Evolutionary conservation across 2,113 vertebrate species (phyloP).

Genomic region (Calonectris borealis): DNA sequence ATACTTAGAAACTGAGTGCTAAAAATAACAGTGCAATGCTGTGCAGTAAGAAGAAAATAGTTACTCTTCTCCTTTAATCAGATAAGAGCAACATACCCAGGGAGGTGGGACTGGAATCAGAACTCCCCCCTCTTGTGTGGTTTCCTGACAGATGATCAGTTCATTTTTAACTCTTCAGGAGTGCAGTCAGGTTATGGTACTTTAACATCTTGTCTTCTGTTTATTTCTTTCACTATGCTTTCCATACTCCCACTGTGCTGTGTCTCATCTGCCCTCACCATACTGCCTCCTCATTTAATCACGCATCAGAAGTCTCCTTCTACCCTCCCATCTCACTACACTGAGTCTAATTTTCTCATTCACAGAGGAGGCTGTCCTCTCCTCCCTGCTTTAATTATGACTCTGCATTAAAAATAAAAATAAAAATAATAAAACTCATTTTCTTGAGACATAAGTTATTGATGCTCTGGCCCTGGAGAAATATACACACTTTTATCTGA

Average conservation of each 20-base stretch:
- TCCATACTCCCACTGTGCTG: slow-evolving; percentile 48
- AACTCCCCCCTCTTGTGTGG: not conserved
- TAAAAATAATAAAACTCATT: slow-evolving; percentile 42
- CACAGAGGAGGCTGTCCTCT: slow-evolving; percentile 61
- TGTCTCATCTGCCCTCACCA: slow-evolving; percentile 47
- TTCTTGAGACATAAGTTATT: slow-evolving; percentile 35
- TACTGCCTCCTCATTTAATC: slow-evolving; percentile 61
- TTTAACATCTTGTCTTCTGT: slow-evolving; percentile 55
- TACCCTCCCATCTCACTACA: slow-evolving; percentile 52
- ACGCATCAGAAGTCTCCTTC: slow-evolving; percentile 51
- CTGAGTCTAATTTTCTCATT: slow-evolving; percentile 58
- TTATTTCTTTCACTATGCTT: slow-evolving; percentile 40
- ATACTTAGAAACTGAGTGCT: not conserved
- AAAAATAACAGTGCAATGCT: slow-evolving; percentile 6
- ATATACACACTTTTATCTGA: not conserved
- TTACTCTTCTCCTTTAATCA: slow-evolving; percentile 7
- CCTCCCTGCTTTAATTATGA: slow-evolving; percentile 65
- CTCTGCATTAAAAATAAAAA: not conserved
- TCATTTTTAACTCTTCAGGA: slow-evolving; percentile 54
- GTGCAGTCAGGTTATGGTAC: slow-evolving; percentile 15
- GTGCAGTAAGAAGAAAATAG: slow-evolving; percentile 2
- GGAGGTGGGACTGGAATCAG: not conserved
- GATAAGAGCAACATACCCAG: not conserved
- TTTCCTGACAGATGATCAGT: slow-evolving; percentile 31
- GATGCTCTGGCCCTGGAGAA: slow-evolving; percentile 38